Base-by-base conservation (phyloP, 2,113 vertebrate species). In the Thunnus thynnus region DNA sequence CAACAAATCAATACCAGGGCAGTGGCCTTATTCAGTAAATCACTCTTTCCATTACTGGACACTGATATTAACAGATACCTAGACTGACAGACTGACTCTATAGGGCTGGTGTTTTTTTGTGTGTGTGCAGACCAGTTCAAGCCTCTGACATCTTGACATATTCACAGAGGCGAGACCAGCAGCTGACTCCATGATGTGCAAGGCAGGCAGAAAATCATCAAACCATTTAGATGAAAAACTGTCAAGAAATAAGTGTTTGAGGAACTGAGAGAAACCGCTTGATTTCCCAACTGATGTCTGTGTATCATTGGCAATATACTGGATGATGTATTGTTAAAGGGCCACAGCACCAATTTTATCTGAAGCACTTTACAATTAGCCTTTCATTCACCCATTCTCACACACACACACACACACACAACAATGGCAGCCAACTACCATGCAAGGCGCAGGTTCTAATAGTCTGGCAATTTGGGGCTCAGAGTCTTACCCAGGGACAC, bases 21-120 rank as follows among this genome's bases (percentile, higher is more conserved):
- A 78, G 76, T 50, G 64, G 78, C 86, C 58, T 71, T 13, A 25
- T 74, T 64, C 82, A 72, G 79, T 81, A 83, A 88, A 82, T 84
- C 80, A 80, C 68, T 70, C 75, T 80, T 82, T 84, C 78, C 80
- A 91, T 87, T 87, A 89, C 68, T 70, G 50, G 80, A 86, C 83
- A 86, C 80, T 83, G 82, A 83, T 85, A 88, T 86, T 76, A 88
- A 83, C 86, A 71, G 81, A 87, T 88, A 84, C 74, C 58, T 85
- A 76, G 81, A 89, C 44, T 80, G 86, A 79, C 77, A 82, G 67
- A 72, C 78, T 56, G 65, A 50, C 79, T 83, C 47, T 64, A 20
- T 22, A 46, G 63, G 52, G 27, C 63, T 25, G 60, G 71, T 72
- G 78, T 30, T 25, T 62, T 71, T 64, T 51, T 58, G 55, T 58